These are phyloP conservation scores for Chrysodeixis includens DNA, from an alignment of 2,888 invertebrate genomes.

Conservation along the genomic window DNA sequence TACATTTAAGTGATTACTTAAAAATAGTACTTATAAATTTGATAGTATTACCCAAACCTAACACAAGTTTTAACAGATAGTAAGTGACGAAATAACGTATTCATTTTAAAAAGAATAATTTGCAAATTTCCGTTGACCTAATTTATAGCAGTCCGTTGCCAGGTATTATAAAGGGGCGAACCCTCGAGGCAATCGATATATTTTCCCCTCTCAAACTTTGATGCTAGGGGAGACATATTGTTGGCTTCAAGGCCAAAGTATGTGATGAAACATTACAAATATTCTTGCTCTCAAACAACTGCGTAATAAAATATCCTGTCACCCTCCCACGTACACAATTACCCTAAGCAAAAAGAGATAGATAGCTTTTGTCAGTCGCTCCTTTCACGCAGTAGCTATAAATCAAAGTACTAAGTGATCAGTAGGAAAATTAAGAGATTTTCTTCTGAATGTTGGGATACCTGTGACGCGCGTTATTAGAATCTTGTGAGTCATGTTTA, in stretches of 20 bases:
- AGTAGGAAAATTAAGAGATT: neutral
- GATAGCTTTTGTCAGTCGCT: constrained; percentile 8
- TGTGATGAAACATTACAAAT: constrained; percentile 2
- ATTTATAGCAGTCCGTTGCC: neutral
- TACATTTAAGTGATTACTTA: too few relatives aligned
- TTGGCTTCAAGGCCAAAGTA: constrained; percentile 12
- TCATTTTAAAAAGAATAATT: neutral
- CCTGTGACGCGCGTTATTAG: neutral
- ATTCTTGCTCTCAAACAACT: neutral
- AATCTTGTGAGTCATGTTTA: neutral
- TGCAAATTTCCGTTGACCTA: neutral
- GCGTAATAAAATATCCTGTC: constrained; percentile 6
- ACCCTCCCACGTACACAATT: constrained; percentile 5
- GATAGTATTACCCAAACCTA: neutral
- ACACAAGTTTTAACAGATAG: neutral
- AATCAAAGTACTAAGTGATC: neutral
- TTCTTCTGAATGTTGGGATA: neutral
- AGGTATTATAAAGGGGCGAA: neutral
- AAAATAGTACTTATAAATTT: too few relatives aligned
- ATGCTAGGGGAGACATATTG: neutral
- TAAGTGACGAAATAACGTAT: neutral
- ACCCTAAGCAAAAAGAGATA: constrained; percentile 10
- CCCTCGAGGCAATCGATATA: constrained; percentile 11
- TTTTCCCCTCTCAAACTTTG: neutral
- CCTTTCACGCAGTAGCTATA: neutral